Base-by-base conservation (phyloP, 2,888 invertebrate genomes). In the Autographa gamma region DNA sequence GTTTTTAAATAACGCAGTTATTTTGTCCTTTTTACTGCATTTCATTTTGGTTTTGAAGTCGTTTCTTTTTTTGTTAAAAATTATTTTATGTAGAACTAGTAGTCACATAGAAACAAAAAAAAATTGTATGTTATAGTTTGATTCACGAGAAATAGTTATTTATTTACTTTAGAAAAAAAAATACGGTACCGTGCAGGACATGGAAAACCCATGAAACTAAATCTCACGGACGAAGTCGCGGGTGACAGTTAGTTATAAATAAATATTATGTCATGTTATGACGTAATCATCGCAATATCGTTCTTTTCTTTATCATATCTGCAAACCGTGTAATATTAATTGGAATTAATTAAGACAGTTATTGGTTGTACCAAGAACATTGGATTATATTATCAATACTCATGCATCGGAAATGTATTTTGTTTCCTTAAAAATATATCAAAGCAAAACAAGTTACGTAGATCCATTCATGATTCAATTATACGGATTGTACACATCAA, bases 271-370 rank as follows among this genome's bases (percentile, higher is more conserved):
- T n/a, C 48, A 48, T 48, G n/a, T 7, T 11, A 38, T 48, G 48
- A 48, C 48, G 48, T 48, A 48, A n/a, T n/a, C n/a, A 48, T 48
- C 48, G 48, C n/a, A n/a, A n/a, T 48, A 48, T 48, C 48, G n/a
- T 16, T 14, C 14, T 5, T 16, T 7, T n/a, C 48, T n/a, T n/a
- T 48, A 48, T 48, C 48, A 48, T 48, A 48, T 48, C 48, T n/a
- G n/a, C 48, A 48, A 43, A 41, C 14, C n/a, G 48, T 48, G 48
- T 48, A 48, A 48, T 48, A 48, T n/a, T n/a, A 48, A 48, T 48
- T 48, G 48, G 48, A 48, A 48, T 48, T 48, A 48, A 48, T 48
- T 48, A 48, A 48, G 48, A 48, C n/a, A n/a, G 16, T 38, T 48
- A 16, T 41, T 41, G 14, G 16, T 43, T 14, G 14, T 48, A 48